These are phyloP conservation scores for Characodon lateralis DNA, from an alignment of 2,797 vertebrate species.

Conservation along the genomic window DNA sequence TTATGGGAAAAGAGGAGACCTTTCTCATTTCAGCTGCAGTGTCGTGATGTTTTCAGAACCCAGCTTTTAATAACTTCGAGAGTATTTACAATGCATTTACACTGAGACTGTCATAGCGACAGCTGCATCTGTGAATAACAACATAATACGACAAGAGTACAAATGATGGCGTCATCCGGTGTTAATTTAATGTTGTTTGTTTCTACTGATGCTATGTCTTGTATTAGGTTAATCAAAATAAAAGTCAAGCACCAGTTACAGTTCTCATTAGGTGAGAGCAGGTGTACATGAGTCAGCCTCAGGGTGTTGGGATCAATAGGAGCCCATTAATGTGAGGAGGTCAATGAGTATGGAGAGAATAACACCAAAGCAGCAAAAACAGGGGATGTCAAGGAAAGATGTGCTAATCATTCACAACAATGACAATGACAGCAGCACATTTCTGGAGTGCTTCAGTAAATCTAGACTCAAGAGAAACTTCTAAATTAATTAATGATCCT, in stretches of 20 bases:
- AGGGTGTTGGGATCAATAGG: constrained; percentile 43
- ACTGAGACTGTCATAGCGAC: constrained; percentile 44
- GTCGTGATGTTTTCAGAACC: not conserved
- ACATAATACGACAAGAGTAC: not conserved
- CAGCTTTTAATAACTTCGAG: constrained; percentile 21
- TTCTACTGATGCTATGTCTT: constrained; percentile 1
- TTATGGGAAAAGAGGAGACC: not conserved
- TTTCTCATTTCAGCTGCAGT: not conserved
- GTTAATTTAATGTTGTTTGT: constrained; percentile 2
- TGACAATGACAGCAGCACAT: not conserved
- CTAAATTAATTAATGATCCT: not conserved
- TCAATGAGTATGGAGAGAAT: constrained; percentile 23
- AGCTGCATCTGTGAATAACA: constrained; percentile 16
- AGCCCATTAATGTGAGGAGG: constrained; percentile 25
- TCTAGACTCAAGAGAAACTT: not conserved
- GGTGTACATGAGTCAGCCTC: constrained; percentile 20
- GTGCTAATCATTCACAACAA: not conserved
- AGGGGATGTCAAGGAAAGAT: not conserved
- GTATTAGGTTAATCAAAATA: constrained; percentile 28
- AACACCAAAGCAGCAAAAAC: constrained; percentile 7
- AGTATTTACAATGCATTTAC: constrained; percentile 32
- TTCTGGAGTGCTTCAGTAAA: not conserved
- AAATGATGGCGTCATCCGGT: not conserved
- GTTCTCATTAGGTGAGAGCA: constrained; percentile 39
- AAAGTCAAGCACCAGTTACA: constrained; percentile 35